phyloP scores from a whole-genome alignment of 2,888 invertebrate genomes.

The Pseudoips prasinana region DNA sequence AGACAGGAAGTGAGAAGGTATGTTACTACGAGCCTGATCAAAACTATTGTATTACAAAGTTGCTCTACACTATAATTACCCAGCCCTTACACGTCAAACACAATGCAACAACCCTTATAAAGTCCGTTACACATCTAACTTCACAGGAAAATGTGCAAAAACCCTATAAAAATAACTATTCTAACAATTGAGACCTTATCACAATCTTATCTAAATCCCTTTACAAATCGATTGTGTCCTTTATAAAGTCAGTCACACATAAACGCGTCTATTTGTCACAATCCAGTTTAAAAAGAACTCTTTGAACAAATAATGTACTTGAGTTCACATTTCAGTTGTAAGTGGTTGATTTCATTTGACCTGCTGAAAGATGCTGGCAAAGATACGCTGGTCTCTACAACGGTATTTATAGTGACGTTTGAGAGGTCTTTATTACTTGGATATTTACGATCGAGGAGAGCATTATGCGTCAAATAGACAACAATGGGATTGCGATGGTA shows the following conservation, averaged over 20 bases:
- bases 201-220: conserved; percentile 38
- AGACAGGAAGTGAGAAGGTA: no score
- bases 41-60: no score
- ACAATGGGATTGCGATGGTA: conserved; percentile 61
- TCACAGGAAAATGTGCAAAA: conserved; percentile 13
- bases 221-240: conserved; percentile 40
- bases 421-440: conserved; percentile 38
- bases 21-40: no score
- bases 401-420: conserved; percentile 19
- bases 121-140: conserved; percentile 10
- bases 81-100: conserved; percentile 2
- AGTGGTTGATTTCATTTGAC: conserved; percentile 30
- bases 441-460: conserved; percentile 39
- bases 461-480: conserved; percentile 57
- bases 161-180: conserved; percentile 40
- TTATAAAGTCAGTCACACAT: conserved; percentile 54
- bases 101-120: conserved; percentile 12
- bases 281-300: conserved; percentile 35
- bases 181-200: conserved; percentile 38
- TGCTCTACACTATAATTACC: no score
- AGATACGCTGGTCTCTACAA: conserved; percentile 27
- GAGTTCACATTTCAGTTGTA: conserved; percentile 27
- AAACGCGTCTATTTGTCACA: conserved; percentile 46
- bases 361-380: conserved; percentile 17
- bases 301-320: conserved; percentile 22